A percentile compares a stretch with the other conserved stretches of the same genome.
These are phyloP conservation scores for Oryzias javanicus DNA, from an alignment of 2,113 vertebrate genomes.

Conservation along the genomic window DNA sequence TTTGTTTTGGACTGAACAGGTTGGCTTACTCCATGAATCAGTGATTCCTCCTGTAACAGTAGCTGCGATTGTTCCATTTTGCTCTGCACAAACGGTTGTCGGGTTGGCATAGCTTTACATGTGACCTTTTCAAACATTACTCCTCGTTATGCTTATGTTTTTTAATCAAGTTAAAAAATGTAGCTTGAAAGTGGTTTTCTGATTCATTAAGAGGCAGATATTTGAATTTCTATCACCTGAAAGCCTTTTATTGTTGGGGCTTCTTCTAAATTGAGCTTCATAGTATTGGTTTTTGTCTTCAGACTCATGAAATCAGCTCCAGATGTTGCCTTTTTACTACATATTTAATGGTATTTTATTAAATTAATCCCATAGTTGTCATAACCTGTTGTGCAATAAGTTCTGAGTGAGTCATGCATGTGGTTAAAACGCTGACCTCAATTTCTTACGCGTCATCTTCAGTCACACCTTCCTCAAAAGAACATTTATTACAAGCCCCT, in stretches of 20 bases:
- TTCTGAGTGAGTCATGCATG: constrained; percentile 5
- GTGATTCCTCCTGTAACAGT: background rate
- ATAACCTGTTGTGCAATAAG: constrained; percentile 4
- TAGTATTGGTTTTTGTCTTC: background rate
- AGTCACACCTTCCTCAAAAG: constrained; percentile 39
- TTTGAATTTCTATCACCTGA: background rate
- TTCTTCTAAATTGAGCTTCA: no score
- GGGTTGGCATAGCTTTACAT: background rate
- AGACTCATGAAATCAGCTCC: no score
- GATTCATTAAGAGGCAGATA: background rate
- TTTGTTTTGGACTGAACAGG: constrained; percentile 29
- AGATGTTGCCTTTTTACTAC: no score
- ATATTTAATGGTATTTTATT: no score
- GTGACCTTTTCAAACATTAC: background rate
- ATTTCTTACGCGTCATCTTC: constrained; percentile 38
- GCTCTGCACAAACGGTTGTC: background rate
- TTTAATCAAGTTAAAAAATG: background rate
- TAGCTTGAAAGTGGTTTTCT: background rate
- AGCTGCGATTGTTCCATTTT: background rate
- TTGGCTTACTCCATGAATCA: constrained; percentile 11
- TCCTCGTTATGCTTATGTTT: background rate
- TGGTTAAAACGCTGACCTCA: constrained; percentile 32
- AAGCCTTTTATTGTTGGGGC: background rate
- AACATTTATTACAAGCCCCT: constrained; percentile 30
- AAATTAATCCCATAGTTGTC: background rate